Conservation (phyloP, 2,888 invertebrate species). For the Galeruca laticollis region DNA sequence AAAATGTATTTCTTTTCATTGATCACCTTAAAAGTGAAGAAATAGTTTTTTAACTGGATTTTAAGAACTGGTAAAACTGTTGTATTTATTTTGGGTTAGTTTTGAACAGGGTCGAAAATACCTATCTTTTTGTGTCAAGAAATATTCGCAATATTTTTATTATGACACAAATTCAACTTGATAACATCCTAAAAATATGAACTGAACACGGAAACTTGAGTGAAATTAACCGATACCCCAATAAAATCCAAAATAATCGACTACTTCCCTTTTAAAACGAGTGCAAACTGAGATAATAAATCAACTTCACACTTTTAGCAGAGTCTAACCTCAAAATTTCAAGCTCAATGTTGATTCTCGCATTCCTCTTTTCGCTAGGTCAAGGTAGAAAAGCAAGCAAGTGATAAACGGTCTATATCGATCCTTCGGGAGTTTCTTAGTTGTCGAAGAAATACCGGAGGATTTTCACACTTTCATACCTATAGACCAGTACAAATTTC, state of each 20-base stretch:
- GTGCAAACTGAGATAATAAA: constrained; percentile 12
- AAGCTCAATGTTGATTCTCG: constrained; percentile 25
- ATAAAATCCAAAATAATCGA: not conserved
- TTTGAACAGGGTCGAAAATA: too few species aligned
- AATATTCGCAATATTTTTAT: too few species aligned
- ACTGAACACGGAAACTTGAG: too few species aligned
- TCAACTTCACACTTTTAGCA: constrained; percentile 26
- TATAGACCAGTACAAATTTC: constrained; percentile 6
- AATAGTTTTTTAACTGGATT: too few species aligned
- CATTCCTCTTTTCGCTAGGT: constrained; percentile 55
- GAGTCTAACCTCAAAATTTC: constrained; percentile 29
- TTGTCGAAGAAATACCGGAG: constrained; percentile 28
- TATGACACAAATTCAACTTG: too few species aligned
- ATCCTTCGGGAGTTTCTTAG: constrained; percentile 48
- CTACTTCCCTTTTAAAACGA: not conserved
- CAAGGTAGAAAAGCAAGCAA: constrained; percentile 56
- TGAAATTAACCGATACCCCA: not conserved
- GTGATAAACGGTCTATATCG: constrained; percentile 58
- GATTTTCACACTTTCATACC: constrained; percentile 46
- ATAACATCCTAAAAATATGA: too few species aligned
- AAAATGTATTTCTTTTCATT: too few species aligned
- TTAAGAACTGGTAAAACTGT: too few species aligned
- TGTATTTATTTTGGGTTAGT: too few species aligned
- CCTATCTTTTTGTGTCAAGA: too few species aligned
- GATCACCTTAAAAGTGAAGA: too few species aligned